A percentile compares a stretch with the other conserved stretches of the same genome.
These are phyloP conservation scores for Manis javanica DNA, from an alignment of 2,797 vertebrate species.

Conservation along the genomic window DNA sequence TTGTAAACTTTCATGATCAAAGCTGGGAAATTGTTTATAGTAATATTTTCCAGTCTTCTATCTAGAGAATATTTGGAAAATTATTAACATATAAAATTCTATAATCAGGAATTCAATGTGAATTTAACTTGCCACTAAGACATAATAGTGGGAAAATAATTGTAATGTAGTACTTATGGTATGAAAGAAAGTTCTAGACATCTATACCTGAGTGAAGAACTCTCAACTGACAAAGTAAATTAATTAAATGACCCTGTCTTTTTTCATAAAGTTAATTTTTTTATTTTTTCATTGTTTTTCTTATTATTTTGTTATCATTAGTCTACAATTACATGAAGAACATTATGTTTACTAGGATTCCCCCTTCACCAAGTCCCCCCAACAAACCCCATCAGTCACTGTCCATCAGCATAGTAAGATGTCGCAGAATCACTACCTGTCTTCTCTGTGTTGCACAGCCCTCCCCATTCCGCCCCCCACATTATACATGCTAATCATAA, in stretches of 20 bases:
- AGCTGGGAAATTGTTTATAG: not conserved
- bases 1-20: not conserved
- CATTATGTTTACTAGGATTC: no score
- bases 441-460: no score
- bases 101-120: not conserved
- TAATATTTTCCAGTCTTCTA: not conserved
- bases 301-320: no score
- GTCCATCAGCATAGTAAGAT: no score
- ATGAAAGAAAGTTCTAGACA: not conserved
- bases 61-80: slow-evolving; percentile 6
- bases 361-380: no score
- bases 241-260: not conserved
- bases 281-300: no score
- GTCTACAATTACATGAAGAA: no score
- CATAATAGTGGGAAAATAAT: not conserved
- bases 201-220: not conserved
- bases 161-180: not conserved
- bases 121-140: not conserved
- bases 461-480: no score
- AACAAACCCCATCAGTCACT: no score
- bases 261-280: not conserved
- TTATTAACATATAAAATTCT: not conserved
- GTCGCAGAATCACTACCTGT: no score
- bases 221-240: not conserved
- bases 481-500: no score